Evolutionary conservation across 1,140 invertebrate genomes (phyloP), one percentile per base, ranked within the genome.

Genomic region (Myzus persicae): DNA sequence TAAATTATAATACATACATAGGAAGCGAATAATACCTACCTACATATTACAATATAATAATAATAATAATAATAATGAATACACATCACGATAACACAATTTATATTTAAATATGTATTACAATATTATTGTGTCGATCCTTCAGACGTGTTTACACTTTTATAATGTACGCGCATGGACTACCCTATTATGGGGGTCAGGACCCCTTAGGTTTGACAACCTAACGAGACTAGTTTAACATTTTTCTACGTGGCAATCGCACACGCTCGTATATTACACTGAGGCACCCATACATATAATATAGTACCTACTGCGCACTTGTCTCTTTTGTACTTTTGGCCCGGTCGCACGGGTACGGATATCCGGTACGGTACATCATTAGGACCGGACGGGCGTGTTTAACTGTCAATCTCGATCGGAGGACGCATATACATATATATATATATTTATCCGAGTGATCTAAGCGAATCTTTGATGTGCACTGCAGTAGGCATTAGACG

Each of bases 321-420:
- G 91, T 92, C 81, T 84, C 76, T 92, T 92, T 84, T 84, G 91
- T 92, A 46, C 31, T 51, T 84, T 42, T 24, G 44, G 44, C 44
- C 22, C 40, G 87, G 87, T 91, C 90, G 90, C 44, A 48, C 36
- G 67, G 42, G 42, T 84, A 26, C 91, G 91, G 91, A 92, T 92
- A 82, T 92, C 91, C 91, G 91, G 91, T 31, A n/a, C 31, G 42
- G 76, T 24, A 82, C 67, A 40, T 92, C 91, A 59, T 92, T 92
- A 92, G 46, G 20, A 76, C 81, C 91, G 81, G 91, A 92, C 81
- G 91, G 91, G 44, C 46, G 81, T 51, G 91, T 84, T 51, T 51
- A 84, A 92, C 91, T 84, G 81, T 84, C 76, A 84, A 46, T 48
- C 59, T 59, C 88, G 51, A 90, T 51, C 36, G 22, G n/a, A 38